Evolutionary conservation across 2,888 invertebrate genomes (phyloP).

Genomic region (Drosophila merina): DNA sequence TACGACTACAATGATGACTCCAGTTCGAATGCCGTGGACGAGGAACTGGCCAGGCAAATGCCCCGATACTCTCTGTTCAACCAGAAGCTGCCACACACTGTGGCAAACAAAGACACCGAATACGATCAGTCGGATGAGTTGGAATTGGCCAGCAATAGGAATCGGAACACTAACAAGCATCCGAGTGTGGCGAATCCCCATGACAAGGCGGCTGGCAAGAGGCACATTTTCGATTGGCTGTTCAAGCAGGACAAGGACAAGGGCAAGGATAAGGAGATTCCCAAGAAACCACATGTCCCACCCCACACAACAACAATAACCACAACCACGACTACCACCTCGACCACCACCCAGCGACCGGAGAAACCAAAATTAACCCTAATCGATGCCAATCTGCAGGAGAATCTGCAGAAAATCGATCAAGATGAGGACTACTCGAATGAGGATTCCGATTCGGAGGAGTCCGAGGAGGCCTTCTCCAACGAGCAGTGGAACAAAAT

Average conservation of each 20-base stretch:
- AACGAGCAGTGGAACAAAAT: conserved; percentile 83
- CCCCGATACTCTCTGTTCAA: conserved; percentile 70
- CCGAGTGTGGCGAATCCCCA: conserved; percentile 56
- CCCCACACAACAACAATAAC: background rate
- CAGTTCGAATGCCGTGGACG: conserved; percentile 33
- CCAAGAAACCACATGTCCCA: conserved; percentile 7
- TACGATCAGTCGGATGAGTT: conserved; percentile 43
- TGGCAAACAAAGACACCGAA: conserved; percentile 24
- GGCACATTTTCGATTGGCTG: conserved; percentile 67
- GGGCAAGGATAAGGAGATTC: conserved; percentile 5
- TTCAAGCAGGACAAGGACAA: conserved; percentile 52
- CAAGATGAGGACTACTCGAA: conserved; percentile 19
- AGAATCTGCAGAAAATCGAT: conserved; percentile 2
- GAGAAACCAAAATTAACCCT: conserved; percentile 30
- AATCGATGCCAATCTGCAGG: conserved; percentile 35
- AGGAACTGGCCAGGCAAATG: conserved; percentile 63
- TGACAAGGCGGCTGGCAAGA: conserved; percentile 58
- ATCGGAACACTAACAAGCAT: conserved; percentile 44
- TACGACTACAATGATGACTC: conserved; percentile 22
- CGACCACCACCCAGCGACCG: conserved; percentile 14
- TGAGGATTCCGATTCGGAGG: conserved; percentile 40
- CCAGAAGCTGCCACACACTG: conserved; percentile 52
- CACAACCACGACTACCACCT: background rate
- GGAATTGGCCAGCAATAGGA: conserved; percentile 1
- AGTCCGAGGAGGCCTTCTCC: conserved; percentile 77